Base-by-base conservation (phyloP, 2,113 vertebrate genomes). In the Seriola dumerili region DNA sequence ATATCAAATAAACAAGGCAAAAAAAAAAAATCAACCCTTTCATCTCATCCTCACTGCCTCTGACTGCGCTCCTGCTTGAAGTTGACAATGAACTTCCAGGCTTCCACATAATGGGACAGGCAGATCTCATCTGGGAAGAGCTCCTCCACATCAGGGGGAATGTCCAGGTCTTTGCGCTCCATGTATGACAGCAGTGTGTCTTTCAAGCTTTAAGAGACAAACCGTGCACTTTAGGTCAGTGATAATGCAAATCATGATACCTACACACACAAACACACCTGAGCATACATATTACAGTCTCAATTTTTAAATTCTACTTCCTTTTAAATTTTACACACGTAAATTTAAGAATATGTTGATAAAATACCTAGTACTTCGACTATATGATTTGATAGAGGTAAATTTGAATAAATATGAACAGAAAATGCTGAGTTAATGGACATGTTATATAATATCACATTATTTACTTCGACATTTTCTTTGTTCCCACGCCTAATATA, bases 41-140 rank as follows among this genome's bases (percentile, higher is more conserved):
- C 17, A 10, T 54, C 19, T 57, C 1, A 1, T 76, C 44, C 13
- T 89, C 8, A 91, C 44, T 79, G 90, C 85, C 88, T 92, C 73
- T 92, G 93, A 29, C 59, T 75, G 3, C 90, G 93, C 32, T 96
- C 94, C 32, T 91, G 85, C 59, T 95, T 97, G 88, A 96, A 94
- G 19, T 29, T 0, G 1, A 96, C 94, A 0, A 95, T 96, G 1
- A 93, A 91, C 87, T 95, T 97, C 98, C 98, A 99, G 0, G 96
- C 95, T 2, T 95, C 94, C 0, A 95, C 61, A 1, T 92, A 96
- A 0, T 94, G 96, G 4, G 93, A 91, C 63, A 99, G 90, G 1
- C 44, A 71, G 65, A 99, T 96, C 64, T 95, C 71, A 0, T 92
- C 84, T 0, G 98, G 97, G 90, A 99, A 97, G 14, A 84, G 8